Evolutionary conservation across 53 echinoderm and acorn worm genomes (phyloP).

Genomic region (Patiria pectinifera): DNA sequence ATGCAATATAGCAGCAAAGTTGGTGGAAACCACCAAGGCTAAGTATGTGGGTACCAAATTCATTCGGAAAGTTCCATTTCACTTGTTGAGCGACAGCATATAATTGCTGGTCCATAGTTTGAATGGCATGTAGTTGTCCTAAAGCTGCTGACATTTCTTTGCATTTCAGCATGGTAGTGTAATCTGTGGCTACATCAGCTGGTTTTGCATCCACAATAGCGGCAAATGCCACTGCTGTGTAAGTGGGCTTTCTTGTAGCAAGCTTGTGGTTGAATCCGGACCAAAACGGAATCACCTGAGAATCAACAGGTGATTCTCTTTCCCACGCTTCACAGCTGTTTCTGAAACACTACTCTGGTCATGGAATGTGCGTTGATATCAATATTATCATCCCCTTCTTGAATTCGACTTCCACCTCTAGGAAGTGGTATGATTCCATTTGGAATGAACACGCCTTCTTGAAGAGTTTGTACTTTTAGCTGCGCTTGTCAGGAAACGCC

Average conservation of each 20-base stretch:
- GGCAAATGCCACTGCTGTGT: conserved; percentile 21
- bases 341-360: too few relatives aligned
- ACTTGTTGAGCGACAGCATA: too few relatives aligned
- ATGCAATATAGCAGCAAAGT: conserved; percentile 51
- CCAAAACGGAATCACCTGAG: conserved; percentile 57
- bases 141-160: conserved; percentile 27
- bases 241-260: not conserved
- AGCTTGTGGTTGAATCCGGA: conserved; percentile 55
- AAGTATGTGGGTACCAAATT: conserved; percentile 44
- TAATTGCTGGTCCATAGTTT: conserved; percentile 53
- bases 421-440: too few relatives aligned
- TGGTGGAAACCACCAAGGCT: conserved; percentile 66
- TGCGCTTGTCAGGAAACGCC: too few relatives aligned
- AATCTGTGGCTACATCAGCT: conserved; percentile 5
- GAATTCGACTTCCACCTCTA: too few relatives aligned
- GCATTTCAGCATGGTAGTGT: too few relatives aligned
- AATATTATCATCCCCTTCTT: too few relatives aligned
- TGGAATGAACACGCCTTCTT: too few relatives aligned
- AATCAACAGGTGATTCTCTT: not conserved
- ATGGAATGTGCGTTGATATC: too few relatives aligned
- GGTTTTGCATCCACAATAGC: too few relatives aligned
- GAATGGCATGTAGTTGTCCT: conserved; percentile 50
- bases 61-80: conserved; percentile 3
- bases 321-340: too few relatives aligned
- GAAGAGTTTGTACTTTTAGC: too few relatives aligned